Conservation (phyloP, 92 coral and sea anemone genomes). For the Plumapathes pennacea region DNA sequence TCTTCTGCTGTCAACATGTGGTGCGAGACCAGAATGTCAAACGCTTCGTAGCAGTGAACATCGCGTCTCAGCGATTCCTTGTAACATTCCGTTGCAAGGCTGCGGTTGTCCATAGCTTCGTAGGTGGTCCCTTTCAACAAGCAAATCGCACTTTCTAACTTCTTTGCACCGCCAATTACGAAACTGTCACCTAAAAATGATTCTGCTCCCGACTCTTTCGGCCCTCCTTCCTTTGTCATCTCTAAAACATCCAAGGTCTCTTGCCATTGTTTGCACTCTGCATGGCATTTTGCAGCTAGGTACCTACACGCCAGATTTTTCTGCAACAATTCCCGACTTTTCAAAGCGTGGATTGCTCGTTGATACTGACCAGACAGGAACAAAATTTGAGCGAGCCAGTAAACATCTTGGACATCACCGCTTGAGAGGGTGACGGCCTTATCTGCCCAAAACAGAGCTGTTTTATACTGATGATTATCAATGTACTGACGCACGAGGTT, state of each 20-base stretch:
- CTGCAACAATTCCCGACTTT: conserved; percentile 75
- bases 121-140: conserved; percentile 80
- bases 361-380: conserved; percentile 88
- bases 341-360: conserved; percentile 82
- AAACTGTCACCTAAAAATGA: conserved; percentile 48
- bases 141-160: conserved; percentile 84
- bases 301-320: conserved; percentile 87
- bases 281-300: conserved; percentile 92
- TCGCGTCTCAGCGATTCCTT: conserved; percentile 84
- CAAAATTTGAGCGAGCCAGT: conserved; percentile 94
- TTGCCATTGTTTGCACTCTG: conserved; percentile 95
- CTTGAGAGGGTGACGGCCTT: conserved; percentile 92
- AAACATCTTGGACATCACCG: conserved; percentile 92
- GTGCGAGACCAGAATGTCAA: conserved; percentile 90
- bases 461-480: conserved; percentile 92
- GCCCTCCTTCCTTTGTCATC: conserved; percentile 51
- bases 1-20: conserved; percentile 95
- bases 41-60: conserved; percentile 97
- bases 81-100: conserved; percentile 90
- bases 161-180: conserved; percentile 64
- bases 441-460: conserved; percentile 99
- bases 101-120: conserved; percentile 95
- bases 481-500: conserved; percentile 95
- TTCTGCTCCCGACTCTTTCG: conserved; percentile 70
- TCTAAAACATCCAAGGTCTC: conserved; percentile 90